Percentiles rank a stretch among this genome's conserved stretches.
Conservation (phyloP, 2,797 vertebrate species). For the Synaphobranchus kaupii region DNA sequence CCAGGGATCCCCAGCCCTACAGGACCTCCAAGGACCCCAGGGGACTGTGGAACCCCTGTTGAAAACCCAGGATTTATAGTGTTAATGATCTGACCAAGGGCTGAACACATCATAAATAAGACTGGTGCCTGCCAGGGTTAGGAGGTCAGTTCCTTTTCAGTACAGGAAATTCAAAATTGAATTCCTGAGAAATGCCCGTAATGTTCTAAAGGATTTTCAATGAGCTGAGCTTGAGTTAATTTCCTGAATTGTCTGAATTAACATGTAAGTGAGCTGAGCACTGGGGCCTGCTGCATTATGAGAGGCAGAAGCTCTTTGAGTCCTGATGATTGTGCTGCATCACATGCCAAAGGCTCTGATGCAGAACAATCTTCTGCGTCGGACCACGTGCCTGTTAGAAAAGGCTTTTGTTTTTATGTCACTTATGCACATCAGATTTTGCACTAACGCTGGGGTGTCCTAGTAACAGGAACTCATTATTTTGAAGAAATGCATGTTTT, state of each 20-base stretch:
- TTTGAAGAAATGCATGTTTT: constrained; percentile 24
- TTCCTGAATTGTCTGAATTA: neutral
- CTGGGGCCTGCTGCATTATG: neutral
- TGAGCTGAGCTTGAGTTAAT: neutral
- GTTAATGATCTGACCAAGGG: neutral
- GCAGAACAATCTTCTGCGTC: constrained; percentile 39
- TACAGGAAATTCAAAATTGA: neutral
- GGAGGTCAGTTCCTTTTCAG: neutral
- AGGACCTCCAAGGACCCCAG: no score
- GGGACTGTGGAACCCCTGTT: no score
- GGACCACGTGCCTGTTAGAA: constrained; percentile 33
- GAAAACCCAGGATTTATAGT: neutral
- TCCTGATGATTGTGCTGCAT: constrained; percentile 41
- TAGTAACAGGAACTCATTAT: constrained; percentile 10
- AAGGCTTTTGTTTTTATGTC: constrained; percentile 37
- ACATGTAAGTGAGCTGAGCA: neutral
- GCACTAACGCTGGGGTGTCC: neutral
- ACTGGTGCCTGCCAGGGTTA: neutral
- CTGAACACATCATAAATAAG: neutral
- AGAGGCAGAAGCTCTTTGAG: constrained; percentile 33
- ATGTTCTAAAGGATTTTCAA: neutral
- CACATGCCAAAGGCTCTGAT: constrained; percentile 38
- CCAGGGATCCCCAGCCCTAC: no score
- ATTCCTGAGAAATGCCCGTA: neutral
- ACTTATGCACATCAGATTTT: constrained; percentile 40